Evolutionary conservation across 2,113 vertebrate species (phyloP).

Genomic region (Dromaius novaehollandiae): DNA sequence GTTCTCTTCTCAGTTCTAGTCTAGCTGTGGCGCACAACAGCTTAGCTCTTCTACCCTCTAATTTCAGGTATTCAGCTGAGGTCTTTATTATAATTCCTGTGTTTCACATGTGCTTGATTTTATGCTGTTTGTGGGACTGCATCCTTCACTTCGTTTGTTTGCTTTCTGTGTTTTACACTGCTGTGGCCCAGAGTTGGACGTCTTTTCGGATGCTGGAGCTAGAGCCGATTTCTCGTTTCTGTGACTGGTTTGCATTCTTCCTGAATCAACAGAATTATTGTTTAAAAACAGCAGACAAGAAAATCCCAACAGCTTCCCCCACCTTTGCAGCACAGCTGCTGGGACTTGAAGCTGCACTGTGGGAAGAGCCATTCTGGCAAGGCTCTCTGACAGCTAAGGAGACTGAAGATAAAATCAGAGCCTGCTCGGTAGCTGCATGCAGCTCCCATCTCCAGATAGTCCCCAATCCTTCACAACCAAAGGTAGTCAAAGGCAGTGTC

Average conservation of each 20-base stretch:
- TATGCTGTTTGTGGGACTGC: neutral
- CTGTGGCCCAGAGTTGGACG: neutral
- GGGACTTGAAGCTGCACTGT: neutral
- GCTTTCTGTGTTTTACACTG: neutral
- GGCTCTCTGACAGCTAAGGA: neutral
- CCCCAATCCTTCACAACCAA: neutral
- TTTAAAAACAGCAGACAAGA: neutral
- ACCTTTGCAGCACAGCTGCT: neutral
- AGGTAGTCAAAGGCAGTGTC: neutral
- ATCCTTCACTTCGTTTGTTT: neutral
- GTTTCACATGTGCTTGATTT: neutral
- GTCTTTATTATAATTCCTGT: neutral
- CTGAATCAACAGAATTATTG: neutral
- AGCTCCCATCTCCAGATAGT: neutral
- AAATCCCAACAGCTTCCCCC: neutral
- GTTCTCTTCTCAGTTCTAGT: neutral
- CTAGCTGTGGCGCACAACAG: neutral
- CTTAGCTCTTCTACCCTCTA: neutral
- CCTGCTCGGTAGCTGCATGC: neutral
- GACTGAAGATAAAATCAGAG: neutral
- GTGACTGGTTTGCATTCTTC: neutral
- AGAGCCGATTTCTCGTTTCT: neutral
- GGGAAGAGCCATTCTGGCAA: neutral
- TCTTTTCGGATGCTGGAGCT: neutral
- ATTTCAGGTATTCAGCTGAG: neutral